Evolutionary conservation across 2,113 vertebrate species (phyloP).

Genomic region (Gasterosteus aculeatus): DNA sequence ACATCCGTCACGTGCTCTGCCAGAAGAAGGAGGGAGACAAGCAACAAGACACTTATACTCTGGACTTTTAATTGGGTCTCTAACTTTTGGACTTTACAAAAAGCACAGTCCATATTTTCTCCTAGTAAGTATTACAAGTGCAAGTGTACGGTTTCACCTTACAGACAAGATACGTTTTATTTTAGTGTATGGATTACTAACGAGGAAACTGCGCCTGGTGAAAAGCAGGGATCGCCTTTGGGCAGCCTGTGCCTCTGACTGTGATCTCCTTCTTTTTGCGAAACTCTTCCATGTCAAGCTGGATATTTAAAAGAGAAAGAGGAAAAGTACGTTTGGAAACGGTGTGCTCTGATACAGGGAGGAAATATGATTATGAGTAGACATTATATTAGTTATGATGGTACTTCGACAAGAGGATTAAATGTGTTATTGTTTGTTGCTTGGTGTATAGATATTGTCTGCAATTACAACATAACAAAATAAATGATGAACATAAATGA

Average conservation of each 20-base stretch:
- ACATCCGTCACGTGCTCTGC: constrained; percentile 96
- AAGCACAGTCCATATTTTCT: neutral
- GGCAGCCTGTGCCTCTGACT: constrained; percentile 88
- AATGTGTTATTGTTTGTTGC: neutral
- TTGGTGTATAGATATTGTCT: neutral
- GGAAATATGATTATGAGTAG: neutral
- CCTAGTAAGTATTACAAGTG: neutral
- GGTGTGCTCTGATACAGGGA: neutral
- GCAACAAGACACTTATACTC: neutral
- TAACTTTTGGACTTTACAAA: neutral
- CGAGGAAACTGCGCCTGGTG: constrained; percentile 96
- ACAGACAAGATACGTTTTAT: neutral
- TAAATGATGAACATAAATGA: neutral
- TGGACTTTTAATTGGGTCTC: neutral
- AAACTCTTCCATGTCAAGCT: constrained; percentile 94
- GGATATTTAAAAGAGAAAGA: neutral
- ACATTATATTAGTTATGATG: neutral
- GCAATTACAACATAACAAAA: neutral
- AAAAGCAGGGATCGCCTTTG: constrained; percentile 89
- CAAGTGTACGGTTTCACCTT: neutral
- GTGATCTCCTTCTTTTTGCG: constrained; percentile 95
- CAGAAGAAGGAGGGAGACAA: constrained; percentile 23
- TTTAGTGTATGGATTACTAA: constrained; percentile 77
- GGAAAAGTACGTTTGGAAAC: neutral
- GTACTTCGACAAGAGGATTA: neutral